Base-by-base conservation (phyloP, 2,888 invertebrate genomes). In the Yponomeuta cagnagella region DNA sequence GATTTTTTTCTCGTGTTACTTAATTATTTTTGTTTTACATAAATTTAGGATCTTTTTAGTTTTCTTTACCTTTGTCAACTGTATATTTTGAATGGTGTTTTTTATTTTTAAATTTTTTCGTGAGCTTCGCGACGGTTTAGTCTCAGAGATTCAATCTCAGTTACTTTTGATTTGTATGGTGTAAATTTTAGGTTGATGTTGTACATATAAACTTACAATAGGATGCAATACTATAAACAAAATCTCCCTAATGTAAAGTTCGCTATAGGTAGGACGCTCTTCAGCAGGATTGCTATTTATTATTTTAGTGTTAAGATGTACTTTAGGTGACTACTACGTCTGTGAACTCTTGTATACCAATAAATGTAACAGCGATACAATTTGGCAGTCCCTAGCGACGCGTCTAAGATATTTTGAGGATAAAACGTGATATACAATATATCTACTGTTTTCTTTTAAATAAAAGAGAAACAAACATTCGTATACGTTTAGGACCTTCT, bases 401-500 rank as follows among this genome's bases (percentile, higher is more conserved):
- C 82, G 83, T 82, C 83, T 79, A 76, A 77, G 84, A 84, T 88
- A 85, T 87, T 86, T 85, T 72, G 71, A 72, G 69, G 70, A 84
- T 82, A 82, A 78, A 87, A 87, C 82, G 84, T 84, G 84, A 81
- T 82, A 78, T 88, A 88, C 77, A 81, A 85, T 90, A 86, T 88
- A 58, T 58, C 52, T 58, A 88, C 86, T 86, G 85, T 85, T 87
- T 86, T 86, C 87, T 88, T 83, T 88, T 89, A 83, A 77, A 82
- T 58, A 15, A 89, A 90, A 89, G 90, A 86, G 77, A 75, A 85
- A 85, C 86, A 87, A 93, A 94, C 94, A 95, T 93, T 94, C 94
- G 95, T 95, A 95, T 95, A 95, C 95, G 95, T 95, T 94, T 95
- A 89, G 88, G 80, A 79, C 84, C 80, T 86, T 85, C 84, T 82